Evolutionary conservation across 2,113 vertebrate species (phyloP).

Genomic region (Albula goreensis): DNA sequence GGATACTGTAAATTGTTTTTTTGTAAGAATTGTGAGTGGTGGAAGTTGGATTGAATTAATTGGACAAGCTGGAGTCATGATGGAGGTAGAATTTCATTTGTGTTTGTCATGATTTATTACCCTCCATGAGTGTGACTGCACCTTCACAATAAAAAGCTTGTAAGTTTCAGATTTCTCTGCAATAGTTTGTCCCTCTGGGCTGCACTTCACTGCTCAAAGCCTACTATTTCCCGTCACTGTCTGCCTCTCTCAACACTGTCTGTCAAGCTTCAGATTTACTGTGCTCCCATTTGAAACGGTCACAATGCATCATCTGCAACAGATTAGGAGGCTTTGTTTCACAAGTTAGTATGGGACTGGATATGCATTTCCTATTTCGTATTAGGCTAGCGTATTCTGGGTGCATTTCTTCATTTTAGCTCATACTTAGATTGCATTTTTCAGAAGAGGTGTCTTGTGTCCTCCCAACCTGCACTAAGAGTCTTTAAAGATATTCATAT

Average conservation of each 20-base stretch:
- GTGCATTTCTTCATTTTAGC: no score
- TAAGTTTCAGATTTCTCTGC: not conserved
- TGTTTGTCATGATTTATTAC: not conserved
- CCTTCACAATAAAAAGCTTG: not conserved
- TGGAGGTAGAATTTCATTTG: not conserved
- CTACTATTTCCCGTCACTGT: not conserved
- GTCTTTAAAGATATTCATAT: not conserved
- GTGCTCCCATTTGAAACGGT: not conserved
- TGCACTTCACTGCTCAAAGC: not conserved
- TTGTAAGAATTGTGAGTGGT: not conserved
- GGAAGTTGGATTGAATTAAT: not conserved
- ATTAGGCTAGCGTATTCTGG: no score
- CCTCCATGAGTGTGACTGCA: not conserved
- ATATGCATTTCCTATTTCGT: no score
- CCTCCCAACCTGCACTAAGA: not conserved
- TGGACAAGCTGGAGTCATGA: not conserved
- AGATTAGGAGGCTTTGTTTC: not conserved
- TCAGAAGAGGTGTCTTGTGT: not conserved
- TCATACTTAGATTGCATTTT: no score
- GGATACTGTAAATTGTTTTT: not conserved
- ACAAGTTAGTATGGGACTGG: no score
- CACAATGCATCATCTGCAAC: not conserved
- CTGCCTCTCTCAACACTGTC: not conserved
- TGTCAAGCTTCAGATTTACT: not conserved
- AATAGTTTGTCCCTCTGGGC: not conserved